Percentiles rank a stretch among this genome's conserved stretches.
Evolutionary conservation across 2,888 invertebrate genomes (phyloP).

Genomic region (Monochamus alternatus): DNA sequence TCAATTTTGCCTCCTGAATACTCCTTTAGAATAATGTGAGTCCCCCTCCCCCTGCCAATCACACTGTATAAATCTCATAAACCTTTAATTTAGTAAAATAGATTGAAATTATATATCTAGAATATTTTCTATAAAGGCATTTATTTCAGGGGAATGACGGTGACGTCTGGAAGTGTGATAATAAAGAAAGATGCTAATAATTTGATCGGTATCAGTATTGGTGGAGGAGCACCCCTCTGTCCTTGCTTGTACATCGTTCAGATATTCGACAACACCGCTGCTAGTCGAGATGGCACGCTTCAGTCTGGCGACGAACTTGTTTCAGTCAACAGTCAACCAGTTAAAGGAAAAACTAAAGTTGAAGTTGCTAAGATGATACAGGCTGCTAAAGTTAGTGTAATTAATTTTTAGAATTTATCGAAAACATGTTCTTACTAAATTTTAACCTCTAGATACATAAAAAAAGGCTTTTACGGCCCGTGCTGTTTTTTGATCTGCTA

Average conservation of each 20-base stretch:
- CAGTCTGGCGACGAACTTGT: slow-evolving; percentile 98
- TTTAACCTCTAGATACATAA: too few relatives aligned
- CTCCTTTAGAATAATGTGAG: too few relatives aligned
- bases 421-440: background rate
- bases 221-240: slow-evolving; percentile 95
- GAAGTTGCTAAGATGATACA: slow-evolving; percentile 99
- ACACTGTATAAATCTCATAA: too few relatives aligned
- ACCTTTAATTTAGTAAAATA: too few relatives aligned
- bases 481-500: too few relatives aligned
- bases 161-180: slow-evolving; percentile 93
- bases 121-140: background rate
- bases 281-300: slow-evolving; percentile 92
- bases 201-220: slow-evolving; percentile 98
- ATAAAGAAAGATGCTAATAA: slow-evolving; percentile 94
- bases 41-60: too few relatives aligned
- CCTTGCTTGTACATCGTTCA: slow-evolving; percentile 99
- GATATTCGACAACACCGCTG: slow-evolving; percentile 98
- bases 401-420: background rate
- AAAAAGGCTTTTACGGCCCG: too few relatives aligned
- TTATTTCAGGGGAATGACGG: slow-evolving; percentile 94
- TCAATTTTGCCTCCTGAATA: too few relatives aligned
- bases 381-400: slow-evolving; percentile 79
- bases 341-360: slow-evolving; percentile 97
- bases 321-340: slow-evolving; percentile 92
- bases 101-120: too few relatives aligned